A percentile compares a stretch with the other conserved stretches of the same genome.
Conservation (phyloP, 2,888 invertebrate species). For the Rhagophthalmus giganteus region DNA sequence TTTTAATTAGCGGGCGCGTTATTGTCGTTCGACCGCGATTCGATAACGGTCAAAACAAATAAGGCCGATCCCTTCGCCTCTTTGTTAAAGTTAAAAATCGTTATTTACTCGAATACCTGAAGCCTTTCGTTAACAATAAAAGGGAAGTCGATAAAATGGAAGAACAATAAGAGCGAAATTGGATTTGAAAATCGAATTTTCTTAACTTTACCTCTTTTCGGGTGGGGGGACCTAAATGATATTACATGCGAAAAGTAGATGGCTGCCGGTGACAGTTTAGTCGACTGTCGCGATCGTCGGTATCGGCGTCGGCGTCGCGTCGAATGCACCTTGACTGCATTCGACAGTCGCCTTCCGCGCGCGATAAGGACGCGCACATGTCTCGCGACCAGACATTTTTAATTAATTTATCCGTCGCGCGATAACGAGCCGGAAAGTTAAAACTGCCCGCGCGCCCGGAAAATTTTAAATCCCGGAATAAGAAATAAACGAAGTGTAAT, state of each 20-base stretch:
- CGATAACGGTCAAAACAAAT: too few relatives aligned
- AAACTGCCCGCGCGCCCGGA: slow-evolving; percentile 2
- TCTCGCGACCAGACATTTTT: background rate
- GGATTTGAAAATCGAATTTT: slow-evolving; percentile 29
- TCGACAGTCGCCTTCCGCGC: too few relatives aligned
- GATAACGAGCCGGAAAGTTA: too few relatives aligned
- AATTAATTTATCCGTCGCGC: too few relatives aligned
- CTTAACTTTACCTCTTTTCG: slow-evolving; percentile 25
- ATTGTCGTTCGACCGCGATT: too few relatives aligned
- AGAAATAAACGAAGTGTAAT: slow-evolving; percentile 20
- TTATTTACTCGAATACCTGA: slow-evolving; percentile 16
- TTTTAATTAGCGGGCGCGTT: too few relatives aligned
- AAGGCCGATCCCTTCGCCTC: background rate
- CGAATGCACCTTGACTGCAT: too few relatives aligned
- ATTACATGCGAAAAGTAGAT: slow-evolving; percentile 29
- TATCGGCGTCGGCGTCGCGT: too few relatives aligned
- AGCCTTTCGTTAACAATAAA: slow-evolving; percentile 15
- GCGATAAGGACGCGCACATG: too few relatives aligned
- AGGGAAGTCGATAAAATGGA: slow-evolving; percentile 19
- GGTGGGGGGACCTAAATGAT: slow-evolving; percentile 24
- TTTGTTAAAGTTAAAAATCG: slow-evolving; percentile 9
- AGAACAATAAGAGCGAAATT: slow-evolving; percentile 25
- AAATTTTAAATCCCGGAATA: slow-evolving; percentile 7
- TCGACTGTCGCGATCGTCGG: too few relatives aligned
- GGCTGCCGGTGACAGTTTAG: slow-evolving; percentile 27